Conservation (phyloP, 1,140 invertebrate species). For the Leguminivora glycinivorella region DNA sequence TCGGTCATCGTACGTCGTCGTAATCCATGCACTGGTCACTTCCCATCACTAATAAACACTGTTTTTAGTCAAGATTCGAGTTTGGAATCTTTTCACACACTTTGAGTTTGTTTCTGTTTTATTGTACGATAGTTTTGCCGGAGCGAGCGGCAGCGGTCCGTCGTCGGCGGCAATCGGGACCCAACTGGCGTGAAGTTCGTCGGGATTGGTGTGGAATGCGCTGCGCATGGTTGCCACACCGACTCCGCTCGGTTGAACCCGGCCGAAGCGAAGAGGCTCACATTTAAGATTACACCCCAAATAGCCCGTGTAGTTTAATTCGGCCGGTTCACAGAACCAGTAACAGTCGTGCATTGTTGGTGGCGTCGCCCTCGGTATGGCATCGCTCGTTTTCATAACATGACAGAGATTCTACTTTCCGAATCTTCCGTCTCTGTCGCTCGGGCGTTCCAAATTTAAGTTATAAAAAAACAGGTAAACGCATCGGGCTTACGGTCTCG, state of each 20-base stretch:
- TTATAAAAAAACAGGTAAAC: constrained; percentile 69
- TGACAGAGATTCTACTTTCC: constrained; percentile 58
- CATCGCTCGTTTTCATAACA: constrained; percentile 57
- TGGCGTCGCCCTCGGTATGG: constrained; percentile 66
- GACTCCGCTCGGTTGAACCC: constrained; percentile 56
- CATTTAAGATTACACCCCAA: constrained; percentile 41
- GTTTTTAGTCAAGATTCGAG: constrained; percentile 39
- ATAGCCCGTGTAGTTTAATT: constrained; percentile 41
- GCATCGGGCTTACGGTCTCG: constrained; percentile 45
- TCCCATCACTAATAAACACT: constrained; percentile 53
- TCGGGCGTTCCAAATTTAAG: constrained; percentile 49
- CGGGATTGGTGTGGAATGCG: constrained; percentile 73
- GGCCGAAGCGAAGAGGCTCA: constrained; percentile 49
- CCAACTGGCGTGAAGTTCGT: constrained; percentile 71
- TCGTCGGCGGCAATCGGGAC: constrained; percentile 51
- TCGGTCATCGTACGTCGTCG: constrained; percentile 62
- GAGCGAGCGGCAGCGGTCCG: constrained; percentile 52
- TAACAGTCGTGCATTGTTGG: constrained; percentile 72
- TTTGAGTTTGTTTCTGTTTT: constrained; percentile 65
- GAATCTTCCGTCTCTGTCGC: constrained; percentile 55
- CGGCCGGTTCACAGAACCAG: constrained; percentile 67
- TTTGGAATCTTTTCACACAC: constrained; percentile 52
- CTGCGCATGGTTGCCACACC: constrained; percentile 73
- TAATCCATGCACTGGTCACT: constrained; percentile 38
- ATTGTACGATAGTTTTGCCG: constrained; percentile 62